phyloP scores from a whole-genome alignment of 2,113 vertebrate genomes.

The Cheirogaleus medius region DNA sequence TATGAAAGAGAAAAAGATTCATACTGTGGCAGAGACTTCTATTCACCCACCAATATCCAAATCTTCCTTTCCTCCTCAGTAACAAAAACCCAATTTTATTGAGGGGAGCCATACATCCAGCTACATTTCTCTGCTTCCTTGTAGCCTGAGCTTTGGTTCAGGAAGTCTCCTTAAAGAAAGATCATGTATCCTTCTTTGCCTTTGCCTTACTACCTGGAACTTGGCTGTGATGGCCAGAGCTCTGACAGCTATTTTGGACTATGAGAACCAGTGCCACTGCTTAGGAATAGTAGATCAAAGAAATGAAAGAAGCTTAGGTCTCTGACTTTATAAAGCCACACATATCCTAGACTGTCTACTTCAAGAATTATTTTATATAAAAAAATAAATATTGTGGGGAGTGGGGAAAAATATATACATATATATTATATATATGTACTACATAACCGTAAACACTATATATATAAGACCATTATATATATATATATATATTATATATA shows the following conservation, averaged over 20 bases:
- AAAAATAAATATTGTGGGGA: constrained; percentile 18
- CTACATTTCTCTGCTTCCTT: neutral
- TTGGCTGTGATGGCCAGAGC: neutral
- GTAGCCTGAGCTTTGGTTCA: neutral
- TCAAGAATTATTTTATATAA: constrained; percentile 40
- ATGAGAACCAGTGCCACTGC: neutral
- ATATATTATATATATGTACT: no score
- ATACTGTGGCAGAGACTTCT: neutral
- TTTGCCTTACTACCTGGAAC: neutral
- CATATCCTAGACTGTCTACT: neutral
- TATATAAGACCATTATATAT: no score
- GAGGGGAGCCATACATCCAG: neutral
- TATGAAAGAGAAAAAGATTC: neutral
- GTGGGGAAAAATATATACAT: no score
- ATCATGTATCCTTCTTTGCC: neutral
- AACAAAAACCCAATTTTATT: neutral
- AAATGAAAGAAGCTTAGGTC: neutral
- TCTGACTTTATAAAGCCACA: constrained; percentile 3
- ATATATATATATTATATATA: no score
- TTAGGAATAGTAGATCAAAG: neutral
- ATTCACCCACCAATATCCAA: neutral
- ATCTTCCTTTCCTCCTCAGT: neutral
- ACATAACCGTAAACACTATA: no score
- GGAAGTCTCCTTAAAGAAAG: constrained; percentile 17
- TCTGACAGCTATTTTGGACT: neutral